Conservation (phyloP, 2,888 invertebrate genomes). For the Desoria tigrina region DNA sequence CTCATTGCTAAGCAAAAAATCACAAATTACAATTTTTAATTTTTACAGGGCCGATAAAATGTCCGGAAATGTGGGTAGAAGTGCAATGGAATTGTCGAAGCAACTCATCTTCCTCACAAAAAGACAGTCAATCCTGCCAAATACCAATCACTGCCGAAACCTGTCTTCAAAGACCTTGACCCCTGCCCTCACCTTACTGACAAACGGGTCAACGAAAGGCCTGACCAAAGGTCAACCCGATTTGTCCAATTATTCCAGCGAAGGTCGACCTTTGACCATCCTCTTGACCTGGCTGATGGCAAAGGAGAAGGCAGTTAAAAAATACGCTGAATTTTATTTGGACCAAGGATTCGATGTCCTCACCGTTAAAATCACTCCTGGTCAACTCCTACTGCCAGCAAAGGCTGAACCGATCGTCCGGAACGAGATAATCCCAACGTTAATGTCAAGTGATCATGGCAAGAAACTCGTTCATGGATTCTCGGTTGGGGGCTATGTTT, state of each 20-base stretch:
- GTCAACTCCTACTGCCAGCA: conserved; percentile 81
- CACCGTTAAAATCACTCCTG: conserved; percentile 74
- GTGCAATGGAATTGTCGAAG: no score
- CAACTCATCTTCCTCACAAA: no score
- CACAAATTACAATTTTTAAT: no score
- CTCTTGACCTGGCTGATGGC: conserved; percentile 84
- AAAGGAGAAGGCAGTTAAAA: conserved; percentile 77
- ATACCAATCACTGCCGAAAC: no score
- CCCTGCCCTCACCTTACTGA: conserved; percentile 39
- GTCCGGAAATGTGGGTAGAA: no score
- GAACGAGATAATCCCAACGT: conserved; percentile 51
- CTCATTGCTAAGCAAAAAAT: no score
- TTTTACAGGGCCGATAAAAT: no score
- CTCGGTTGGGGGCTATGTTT: conserved; percentile 84
- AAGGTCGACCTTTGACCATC: conserved; percentile 74
- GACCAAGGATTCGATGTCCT: conserved; percentile 83
- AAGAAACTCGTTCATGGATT: conserved; percentile 81
- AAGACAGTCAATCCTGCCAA: not conserved
- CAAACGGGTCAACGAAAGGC: conserved; percentile 30
- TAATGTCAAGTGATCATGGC: conserved; percentile 67
- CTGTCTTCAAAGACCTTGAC: conserved; percentile 41
- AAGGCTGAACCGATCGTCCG: conserved; percentile 33
- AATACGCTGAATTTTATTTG: conserved; percentile 78
- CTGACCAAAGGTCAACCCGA: conserved; percentile 21
- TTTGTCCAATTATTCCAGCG: conserved; percentile 33